These are phyloP conservation scores for Nyleta sp. DNA, from an alignment of 2,888 invertebrate genomes.

Conservation along the genomic window DNA sequence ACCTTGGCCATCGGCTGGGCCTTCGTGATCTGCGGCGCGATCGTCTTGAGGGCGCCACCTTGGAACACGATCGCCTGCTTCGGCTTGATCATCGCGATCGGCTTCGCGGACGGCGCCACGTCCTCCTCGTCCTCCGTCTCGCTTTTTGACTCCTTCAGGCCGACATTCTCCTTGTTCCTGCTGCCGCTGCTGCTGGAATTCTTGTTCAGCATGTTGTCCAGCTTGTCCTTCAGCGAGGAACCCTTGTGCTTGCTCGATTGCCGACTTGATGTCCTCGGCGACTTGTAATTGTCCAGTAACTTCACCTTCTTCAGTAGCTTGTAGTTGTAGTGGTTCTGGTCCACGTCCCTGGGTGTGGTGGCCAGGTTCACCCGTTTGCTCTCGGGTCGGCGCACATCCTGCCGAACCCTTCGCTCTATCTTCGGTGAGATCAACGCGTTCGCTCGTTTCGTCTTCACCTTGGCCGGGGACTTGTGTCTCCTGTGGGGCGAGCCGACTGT, in stretches of 20 bases:
- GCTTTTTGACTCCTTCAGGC: conserved; percentile 61
- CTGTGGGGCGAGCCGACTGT: conserved; percentile 65
- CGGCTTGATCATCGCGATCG: conserved; percentile 62
- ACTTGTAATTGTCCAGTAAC: conserved; percentile 72
- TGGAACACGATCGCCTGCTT: conserved; percentile 70
- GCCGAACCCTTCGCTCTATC: background rate
- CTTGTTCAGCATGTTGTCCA: conserved; percentile 75
- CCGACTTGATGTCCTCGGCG: conserved; percentile 47
- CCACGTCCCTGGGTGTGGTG: background rate
- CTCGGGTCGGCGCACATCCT: background rate
- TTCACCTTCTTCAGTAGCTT: conserved; percentile 77
- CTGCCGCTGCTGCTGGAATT: background rate
- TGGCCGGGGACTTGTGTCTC: conserved; percentile 62
- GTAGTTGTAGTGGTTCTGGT: conserved; percentile 68
- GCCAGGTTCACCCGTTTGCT: background rate
- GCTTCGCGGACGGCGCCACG: conserved; percentile 65
- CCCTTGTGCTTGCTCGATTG: conserved; percentile 55
- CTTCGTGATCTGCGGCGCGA: conserved; percentile 72
- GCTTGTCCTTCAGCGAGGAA: conserved; percentile 77
- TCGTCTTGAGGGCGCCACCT: conserved; percentile 70
- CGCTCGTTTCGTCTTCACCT: conserved; percentile 62
- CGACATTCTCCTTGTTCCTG: conserved; percentile 11
- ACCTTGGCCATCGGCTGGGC: conserved; percentile 69
- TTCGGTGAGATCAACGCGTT: conserved; percentile 4
- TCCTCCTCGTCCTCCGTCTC: conserved; percentile 65